Evolutionary conservation across 1,140 invertebrate genomes (phyloP).

Genomic region (Megalopta genalis): DNA sequence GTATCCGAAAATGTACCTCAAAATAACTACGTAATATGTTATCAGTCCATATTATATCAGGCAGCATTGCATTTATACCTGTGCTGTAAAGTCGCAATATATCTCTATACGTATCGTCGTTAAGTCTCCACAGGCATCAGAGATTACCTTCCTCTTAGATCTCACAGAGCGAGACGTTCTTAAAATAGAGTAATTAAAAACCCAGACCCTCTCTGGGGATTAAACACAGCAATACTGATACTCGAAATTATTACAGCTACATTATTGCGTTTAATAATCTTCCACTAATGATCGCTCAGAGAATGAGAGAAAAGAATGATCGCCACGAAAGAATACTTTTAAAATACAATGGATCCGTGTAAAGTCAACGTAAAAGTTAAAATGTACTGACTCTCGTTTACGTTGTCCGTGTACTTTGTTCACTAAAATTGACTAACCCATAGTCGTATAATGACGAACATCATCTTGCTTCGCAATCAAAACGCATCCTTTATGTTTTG

Average conservation of each 20-base stretch:
- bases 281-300: conserved; percentile 16
- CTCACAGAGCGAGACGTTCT: conserved; percentile 3
- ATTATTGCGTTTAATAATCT: conserved; percentile 44
- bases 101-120: conserved; percentile 1
- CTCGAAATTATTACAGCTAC: conserved; percentile 42
- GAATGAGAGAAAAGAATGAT: conserved; percentile 31
- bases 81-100: background rate
- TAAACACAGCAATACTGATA: conserved; percentile 10
- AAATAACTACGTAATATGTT: conserved; percentile 39
- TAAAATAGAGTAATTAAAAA: conserved; percentile 6
- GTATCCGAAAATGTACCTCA: conserved; percentile 27
- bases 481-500: conserved; percentile 99
- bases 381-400: conserved; percentile 26
- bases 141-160: background rate
- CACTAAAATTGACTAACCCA: conserved; percentile 29
- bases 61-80: conserved; percentile 30
- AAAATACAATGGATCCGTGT: background rate
- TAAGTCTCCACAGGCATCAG: background rate
- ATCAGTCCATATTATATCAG: conserved; percentile 46
- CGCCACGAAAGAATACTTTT: conserved; percentile 10
- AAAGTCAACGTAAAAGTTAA: conserved; percentile 19
- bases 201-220: background rate
- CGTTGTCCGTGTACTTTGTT: conserved; percentile 5
- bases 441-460: background rate
- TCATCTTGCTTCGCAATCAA: conserved; percentile 74